phyloP scores from a whole-genome alignment of 2,797 vertebrate species.

The Buceros bicornis region DNA sequence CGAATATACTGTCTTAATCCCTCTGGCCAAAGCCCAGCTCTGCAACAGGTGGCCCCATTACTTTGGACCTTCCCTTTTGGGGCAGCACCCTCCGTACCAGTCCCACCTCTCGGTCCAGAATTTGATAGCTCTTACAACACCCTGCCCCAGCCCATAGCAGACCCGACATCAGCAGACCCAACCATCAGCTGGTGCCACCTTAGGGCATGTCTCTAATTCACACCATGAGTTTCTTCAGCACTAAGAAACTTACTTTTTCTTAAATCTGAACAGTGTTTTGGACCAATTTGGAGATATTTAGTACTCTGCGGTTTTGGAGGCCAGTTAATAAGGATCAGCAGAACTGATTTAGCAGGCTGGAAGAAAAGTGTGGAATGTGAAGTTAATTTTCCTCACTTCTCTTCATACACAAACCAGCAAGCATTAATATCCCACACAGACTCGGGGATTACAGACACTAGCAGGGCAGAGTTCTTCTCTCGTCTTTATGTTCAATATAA shows the following conservation, averaged over 20 bases:
- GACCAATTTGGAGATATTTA: not conserved
- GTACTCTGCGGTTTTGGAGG: not conserved
- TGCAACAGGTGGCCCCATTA: not conserved
- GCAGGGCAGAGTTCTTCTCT: not conserved
- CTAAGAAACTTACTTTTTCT: not conserved
- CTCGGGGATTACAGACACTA: not conserved
- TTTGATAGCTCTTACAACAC: fast-evolving
- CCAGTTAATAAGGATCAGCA: not conserved
- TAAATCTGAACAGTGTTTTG: not conserved
- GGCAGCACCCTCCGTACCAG: not conserved
- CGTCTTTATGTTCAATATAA: not conserved
- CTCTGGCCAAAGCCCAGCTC: not conserved
- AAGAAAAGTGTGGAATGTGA: not conserved
- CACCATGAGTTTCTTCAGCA: fast-evolving
- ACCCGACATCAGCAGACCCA: no score
- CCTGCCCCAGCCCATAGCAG: no score
- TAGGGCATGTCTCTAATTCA: not conserved
- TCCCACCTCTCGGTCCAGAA: not conserved
- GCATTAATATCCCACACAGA: not conserved
- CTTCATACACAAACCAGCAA: not conserved
- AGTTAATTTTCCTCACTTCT: not conserved
- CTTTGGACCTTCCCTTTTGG: not conserved
- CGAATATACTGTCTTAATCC: not conserved
- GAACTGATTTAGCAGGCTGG: not conserved
- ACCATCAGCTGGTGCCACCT: no score